Percentiles rank a stretch among this genome's conserved stretches.
Conservation (phyloP, 2,797 vertebrate species). For the Falco concolor region DNA sequence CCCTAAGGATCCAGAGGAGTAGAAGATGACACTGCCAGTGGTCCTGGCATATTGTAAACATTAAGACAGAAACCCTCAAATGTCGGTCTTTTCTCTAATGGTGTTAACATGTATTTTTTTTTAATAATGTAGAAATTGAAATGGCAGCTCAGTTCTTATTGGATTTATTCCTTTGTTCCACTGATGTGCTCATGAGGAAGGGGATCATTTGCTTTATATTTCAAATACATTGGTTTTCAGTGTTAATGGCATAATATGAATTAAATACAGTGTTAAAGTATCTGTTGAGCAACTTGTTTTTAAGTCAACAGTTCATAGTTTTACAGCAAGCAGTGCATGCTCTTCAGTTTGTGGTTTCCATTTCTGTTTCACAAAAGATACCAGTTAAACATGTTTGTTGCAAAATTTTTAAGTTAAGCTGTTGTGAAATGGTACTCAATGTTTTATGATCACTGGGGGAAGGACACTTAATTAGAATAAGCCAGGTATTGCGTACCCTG, state of each 20-base stretch:
- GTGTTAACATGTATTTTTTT: background rate
- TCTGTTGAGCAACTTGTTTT: constrained; percentile 52
- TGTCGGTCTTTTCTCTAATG: background rate
- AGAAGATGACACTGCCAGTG: background rate
- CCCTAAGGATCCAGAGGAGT: background rate
- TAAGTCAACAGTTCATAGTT: constrained; percentile 27
- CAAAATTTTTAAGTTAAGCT: constrained; percentile 42
- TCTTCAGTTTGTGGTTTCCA: constrained; percentile 48
- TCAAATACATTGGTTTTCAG: background rate
- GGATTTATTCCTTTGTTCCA: background rate
- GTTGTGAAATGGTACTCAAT: constrained; percentile 45
- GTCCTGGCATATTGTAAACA: background rate
- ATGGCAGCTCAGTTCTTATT: background rate
- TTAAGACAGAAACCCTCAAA: background rate
- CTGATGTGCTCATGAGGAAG: background rate
- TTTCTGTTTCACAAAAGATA: constrained; percentile 35
- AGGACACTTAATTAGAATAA: background rate
- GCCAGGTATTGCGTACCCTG: background rate
- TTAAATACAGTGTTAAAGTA: constrained; percentile 19
- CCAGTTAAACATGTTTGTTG: constrained; percentile 40
- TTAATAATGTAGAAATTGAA: background rate
- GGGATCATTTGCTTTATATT: background rate
- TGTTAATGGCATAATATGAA: constrained; percentile 19
- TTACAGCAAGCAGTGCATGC: constrained; percentile 25
- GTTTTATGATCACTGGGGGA: background rate